Conservation (phyloP, 2,888 invertebrate genomes). For the Anodontia alba region DNA sequence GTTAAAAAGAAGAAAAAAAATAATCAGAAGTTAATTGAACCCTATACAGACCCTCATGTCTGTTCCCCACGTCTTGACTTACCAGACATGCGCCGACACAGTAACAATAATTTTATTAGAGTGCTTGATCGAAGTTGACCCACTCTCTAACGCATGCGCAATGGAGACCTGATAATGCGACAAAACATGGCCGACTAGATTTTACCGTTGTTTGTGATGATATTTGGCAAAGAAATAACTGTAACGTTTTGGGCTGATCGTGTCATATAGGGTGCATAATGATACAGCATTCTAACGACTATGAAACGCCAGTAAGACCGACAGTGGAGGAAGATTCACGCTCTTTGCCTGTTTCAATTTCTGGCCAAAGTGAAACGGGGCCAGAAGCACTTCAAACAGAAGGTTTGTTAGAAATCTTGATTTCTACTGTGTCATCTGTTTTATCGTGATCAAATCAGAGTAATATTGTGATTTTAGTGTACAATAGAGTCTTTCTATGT, state of each 20-base stretch:
- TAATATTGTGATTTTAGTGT: background rate
- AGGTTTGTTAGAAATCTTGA: background rate
- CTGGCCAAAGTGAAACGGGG: background rate
- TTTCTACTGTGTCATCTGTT: background rate
- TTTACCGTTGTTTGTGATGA: conserved; percentile 5
- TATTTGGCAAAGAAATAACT: background rate
- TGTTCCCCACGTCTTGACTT: too few species aligned
- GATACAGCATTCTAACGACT: conserved; percentile 66
- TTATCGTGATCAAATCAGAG: background rate
- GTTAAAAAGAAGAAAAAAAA: too few species aligned
- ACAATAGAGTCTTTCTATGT: background rate
- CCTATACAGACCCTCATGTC: too few species aligned
- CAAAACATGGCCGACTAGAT: conserved; percentile 13
- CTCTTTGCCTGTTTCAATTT: background rate
- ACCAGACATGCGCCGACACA: too few species aligned
- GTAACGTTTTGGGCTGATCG: background rate
- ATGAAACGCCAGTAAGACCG: conserved; percentile 42
- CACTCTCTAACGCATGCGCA: background rate
- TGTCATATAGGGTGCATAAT: conserved; percentile 39
- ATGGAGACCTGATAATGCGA: background rate
- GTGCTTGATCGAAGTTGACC: too few species aligned
- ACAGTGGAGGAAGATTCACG: background rate
- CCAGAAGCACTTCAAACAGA: conserved; percentile 8
- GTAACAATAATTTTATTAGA: too few species aligned
- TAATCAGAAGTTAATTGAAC: too few species aligned